Base-by-base conservation (phyloP, 1,140 invertebrate genomes). In the Phortica variegata region DNA sequence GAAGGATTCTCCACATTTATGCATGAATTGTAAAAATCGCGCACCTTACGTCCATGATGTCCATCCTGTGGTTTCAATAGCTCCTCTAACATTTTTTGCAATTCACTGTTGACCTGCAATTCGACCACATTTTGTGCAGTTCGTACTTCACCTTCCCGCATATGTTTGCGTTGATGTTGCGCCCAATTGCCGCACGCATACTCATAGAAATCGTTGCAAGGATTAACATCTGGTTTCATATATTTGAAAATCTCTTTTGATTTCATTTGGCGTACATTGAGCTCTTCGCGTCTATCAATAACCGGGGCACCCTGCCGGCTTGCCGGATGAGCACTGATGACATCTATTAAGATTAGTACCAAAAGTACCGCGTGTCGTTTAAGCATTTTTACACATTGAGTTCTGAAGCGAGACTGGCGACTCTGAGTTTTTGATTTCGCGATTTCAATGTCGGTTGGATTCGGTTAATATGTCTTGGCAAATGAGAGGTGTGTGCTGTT, bases 121-220 rank as follows among this genome's bases (percentile, higher is more conserved):
- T 69, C 65, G 12, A 61, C 47, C 6, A 61, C 4, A 3, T 65
- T 48, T 16, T 58, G 58, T 0, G 60, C 65, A 12, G 61, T 65
- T 6, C 20, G 9, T 26, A 65, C 19, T 17, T 56, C 50, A 0
- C 32, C 51, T 6, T 43, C 38, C 9, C 52, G 63, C 21, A 56
- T 41, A 4, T 54, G 57, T 2, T 51, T 54, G 17, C 19, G 49
- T n/a, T 60, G 60, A 20, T 52, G 43, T 1, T 43, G 29, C 0
- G 36, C 90, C 86, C 69, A 89, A 92, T 65, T 52, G 8, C 65
- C 65, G 15, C 65, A 69, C 23, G 65, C 65, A 18, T 60, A 69
- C 17, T 89, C 83, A 73, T 93, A 95, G 74, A 95, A 97, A 74
- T 96, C 91, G 2, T 86, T 76, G 72, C 93, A 97, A 1, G 93